A percentile compares a stretch with the other conserved stretches of the same genome.
phyloP scores from a whole-genome alignment of 2,888 invertebrate genomes.

The Digitonthophagus gazella region DNA sequence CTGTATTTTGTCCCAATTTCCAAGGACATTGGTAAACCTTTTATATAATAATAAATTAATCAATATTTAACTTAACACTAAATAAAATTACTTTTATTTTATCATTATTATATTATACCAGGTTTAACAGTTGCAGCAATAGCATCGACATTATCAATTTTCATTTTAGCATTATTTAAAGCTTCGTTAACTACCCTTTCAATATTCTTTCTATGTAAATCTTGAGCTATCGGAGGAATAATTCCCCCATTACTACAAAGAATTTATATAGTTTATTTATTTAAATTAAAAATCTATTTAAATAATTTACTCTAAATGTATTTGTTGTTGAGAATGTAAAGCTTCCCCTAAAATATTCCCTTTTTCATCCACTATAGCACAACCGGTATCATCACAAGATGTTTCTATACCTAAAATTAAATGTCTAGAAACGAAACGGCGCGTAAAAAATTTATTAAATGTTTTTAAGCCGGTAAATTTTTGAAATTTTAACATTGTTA shows the following conservation, averaged over 20 bases:
- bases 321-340: slow-evolving; percentile 74
- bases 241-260: slow-evolving; percentile 81
- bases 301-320: slow-evolving; percentile 71
- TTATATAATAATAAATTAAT: slow-evolving; percentile 26
- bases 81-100: neutral
- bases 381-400: slow-evolving; percentile 96
- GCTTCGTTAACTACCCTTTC: slow-evolving; percentile 68
- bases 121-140: slow-evolving; percentile 92
- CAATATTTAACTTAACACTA: neutral
- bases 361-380: slow-evolving; percentile 74
- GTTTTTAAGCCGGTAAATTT: neutral
- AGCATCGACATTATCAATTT: slow-evolving; percentile 71
- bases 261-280: slow-evolving; percentile 23
- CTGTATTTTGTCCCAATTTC: slow-evolving; percentile 80
- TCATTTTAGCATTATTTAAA: slow-evolving; percentile 59
- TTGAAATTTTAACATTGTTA: slow-evolving; percentile 4
- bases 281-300: slow-evolving; percentile 31
- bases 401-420: slow-evolving; percentile 90
- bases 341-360: slow-evolving; percentile 78
- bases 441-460: slow-evolving; percentile 17
- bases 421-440: slow-evolving; percentile 14
- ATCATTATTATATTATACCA: slow-evolving; percentile 52
- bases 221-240: slow-evolving; percentile 81
- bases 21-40: slow-evolving; percentile 75
- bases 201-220: slow-evolving; percentile 78